Evolutionary conservation across 2,113 vertebrate species (phyloP), one percentile per base, ranked within the genome.

Genomic region (Noturus placidus): DNA sequence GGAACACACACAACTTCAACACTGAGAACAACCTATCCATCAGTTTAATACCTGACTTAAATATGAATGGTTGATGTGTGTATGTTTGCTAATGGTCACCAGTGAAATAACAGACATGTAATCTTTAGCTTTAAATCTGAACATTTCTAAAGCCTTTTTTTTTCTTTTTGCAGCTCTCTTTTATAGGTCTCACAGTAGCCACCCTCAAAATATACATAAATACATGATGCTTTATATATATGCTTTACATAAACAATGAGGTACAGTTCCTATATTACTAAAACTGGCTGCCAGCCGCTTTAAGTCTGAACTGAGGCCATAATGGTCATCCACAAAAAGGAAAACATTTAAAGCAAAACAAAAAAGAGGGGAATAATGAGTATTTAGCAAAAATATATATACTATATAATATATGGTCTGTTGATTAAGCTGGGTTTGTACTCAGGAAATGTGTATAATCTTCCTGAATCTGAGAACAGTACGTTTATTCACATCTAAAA

Each of bases 381-480:
- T 30, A 56, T 30, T 78, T 52, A 30, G 13, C 9, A 5, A 56
- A 30, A 79, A 54, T n/a, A 74, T 74, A 38, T 42, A 20, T 54
- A 30, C 50, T 52, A 79, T 79, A 9, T 33, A 57, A 56, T 20
- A 80, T 9, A 80, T 13, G 20, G 59, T 54, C 57, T 86, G 85
- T 33, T 65, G n/a, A 63, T 54, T 80, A 86, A 86, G 9, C 20
- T 85, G 35, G 22, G 20, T 35, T 79, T 80, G 61, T 61, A 80
- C 25, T 54, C n/a, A 59, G 14, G 30, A 79, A 67, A 25, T 78
- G n/a, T 46, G 50, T 86, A 35, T 52, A 67, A 67, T 54, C 10
- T 30, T 25, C 27, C 56, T 59, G 38, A 77, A 77, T 74, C 13
- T 61, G 13, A 52, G 30, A 79, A 50, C 74, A 42, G 63, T n/a